These are phyloP conservation scores for Euglossa dilemma DNA, from an alignment of 1,140 invertebrate species.

Conservation along the genomic window DNA sequence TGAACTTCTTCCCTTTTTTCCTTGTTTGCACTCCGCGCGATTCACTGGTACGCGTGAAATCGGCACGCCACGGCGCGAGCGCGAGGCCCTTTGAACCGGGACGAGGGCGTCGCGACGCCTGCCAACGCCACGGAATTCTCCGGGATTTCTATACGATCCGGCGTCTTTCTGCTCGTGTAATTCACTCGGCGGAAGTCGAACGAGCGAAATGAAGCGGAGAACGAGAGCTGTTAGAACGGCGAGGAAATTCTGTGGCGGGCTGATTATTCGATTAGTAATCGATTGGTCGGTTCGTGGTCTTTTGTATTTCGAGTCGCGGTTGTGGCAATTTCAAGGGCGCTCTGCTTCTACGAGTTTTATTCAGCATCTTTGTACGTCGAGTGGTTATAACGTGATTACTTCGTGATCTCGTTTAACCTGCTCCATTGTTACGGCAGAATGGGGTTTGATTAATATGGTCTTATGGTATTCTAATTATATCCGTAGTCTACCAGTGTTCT, in stretches of 20 bases:
- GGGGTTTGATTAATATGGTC: too few relatives aligned
- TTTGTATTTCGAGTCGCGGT: neutral
- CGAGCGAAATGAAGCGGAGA: neutral
- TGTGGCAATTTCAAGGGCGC: neutral
- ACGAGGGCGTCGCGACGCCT: neutral
- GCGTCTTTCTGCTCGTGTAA: neutral
- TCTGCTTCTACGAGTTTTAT: too few relatives aligned
- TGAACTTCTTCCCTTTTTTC: neutral
- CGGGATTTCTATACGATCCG: neutral
- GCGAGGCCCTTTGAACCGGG: neutral
- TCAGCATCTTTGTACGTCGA: neutral
- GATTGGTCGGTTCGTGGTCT: neutral
- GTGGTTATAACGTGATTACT: neutral
- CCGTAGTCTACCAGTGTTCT: too few relatives aligned
- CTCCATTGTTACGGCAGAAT: too few relatives aligned
- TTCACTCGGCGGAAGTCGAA: neutral
- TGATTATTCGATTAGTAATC: neutral
- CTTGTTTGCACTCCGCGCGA: slow-evolving; percentile 13
- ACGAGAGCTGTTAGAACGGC: neutral
- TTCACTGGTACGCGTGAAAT: slow-evolving; percentile 21
- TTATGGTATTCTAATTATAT: too few relatives aligned
- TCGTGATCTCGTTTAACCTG: neutral
- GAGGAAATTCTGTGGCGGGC: neutral
- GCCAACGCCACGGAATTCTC: neutral
- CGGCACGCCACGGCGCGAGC: neutral